Evolutionary conservation across 2,113 vertebrate species (phyloP), one percentile per base, ranked within the genome.

Genomic region (Catharus minimus): DNA sequence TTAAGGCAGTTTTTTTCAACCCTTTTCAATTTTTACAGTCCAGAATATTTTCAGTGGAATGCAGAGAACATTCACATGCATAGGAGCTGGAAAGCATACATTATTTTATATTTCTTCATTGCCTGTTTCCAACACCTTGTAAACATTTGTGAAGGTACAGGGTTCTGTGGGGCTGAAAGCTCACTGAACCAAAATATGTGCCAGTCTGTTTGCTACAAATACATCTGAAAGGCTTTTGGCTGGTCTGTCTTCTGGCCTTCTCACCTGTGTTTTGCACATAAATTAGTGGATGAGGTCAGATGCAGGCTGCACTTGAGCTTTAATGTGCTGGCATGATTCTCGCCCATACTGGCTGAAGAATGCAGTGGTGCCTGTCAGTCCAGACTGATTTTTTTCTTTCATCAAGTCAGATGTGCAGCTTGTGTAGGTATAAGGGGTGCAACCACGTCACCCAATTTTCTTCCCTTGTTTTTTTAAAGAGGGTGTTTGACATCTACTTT

Each of bases 341-440:
- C 1, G 5, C 57, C 43, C 46, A 1, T n/a, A 4, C 38, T 52
- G 69, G 44, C 44, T 3, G 2, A 84, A 46, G 74, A 44, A 60
- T 61, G 19, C 2, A 8, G 36, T 19, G 46, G 18, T 6, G 0
- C 9, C 2, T n/a, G 21, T 53, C 56, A 30, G 4, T n/a, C 1
- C 0, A 15, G 24, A 46, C 27, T 23, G 65, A 8, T 30, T 5
- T 13, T 94, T 49, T 76, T 61, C 60, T 19, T 76, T 61, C 12
- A 5, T 28, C 9, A 11, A 62, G 39, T 60, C 60, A 10, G 2
- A 23, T 82, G 19, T 19, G 15, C 73, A 47, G 5, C 1, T 0
- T 32, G 9, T 66, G 27, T 58, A 60, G 47, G n/a, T 61, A 15
- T 32, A 78, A 82, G 20, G 12, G 24, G 8, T 16, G 6, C 39